Conservation (phyloP, 2,113 vertebrate genomes). For the Rissa tridactyla region DNA sequence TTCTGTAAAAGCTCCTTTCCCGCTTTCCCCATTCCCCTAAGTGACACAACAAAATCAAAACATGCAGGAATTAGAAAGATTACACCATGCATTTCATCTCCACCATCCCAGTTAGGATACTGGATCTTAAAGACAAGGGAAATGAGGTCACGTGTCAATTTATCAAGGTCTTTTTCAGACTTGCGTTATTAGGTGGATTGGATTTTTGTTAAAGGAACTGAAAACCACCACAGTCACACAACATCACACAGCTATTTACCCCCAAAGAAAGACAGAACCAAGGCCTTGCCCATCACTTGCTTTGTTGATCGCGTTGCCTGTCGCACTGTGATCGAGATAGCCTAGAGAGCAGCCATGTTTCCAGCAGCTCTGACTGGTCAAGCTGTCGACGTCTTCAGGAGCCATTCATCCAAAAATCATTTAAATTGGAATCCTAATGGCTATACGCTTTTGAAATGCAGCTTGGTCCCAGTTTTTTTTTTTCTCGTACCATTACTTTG, state of each 20-base stretch:
- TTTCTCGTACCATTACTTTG: conserved; percentile 70
- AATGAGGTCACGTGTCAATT: conserved; percentile 78
- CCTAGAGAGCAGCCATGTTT: conserved; percentile 76
- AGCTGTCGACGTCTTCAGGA: conserved; percentile 83
- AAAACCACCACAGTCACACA: conserved; percentile 90
- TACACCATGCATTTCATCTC: conserved; percentile 79
- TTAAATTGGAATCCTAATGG: conserved; percentile 80
- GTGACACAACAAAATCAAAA: conserved; percentile 73
- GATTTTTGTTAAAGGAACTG: conserved; percentile 83
- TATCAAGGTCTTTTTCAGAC: conserved; percentile 77
- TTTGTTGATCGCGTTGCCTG: conserved; percentile 78
- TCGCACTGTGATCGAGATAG: conserved; percentile 75
- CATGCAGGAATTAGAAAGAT: conserved; percentile 82
- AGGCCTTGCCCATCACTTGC: conserved; percentile 83
- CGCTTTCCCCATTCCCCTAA: conserved; percentile 30
- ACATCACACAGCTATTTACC: conserved; percentile 90
- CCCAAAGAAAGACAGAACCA: conserved; percentile 84
- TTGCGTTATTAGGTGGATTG: conserved; percentile 74
- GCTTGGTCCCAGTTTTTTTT: conserved; percentile 74
- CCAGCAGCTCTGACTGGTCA: conserved; percentile 80
- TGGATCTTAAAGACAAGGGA: conserved; percentile 66
- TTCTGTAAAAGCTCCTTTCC: conserved; percentile 74
- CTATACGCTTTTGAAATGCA: conserved; percentile 75
- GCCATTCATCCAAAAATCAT: conserved; percentile 81
- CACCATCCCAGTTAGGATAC: conserved; percentile 76